Evolutionary conservation across 2,888 invertebrate species (phyloP), one percentile per base, ranked within the genome.

Genomic region (Thereva unica): DNA sequence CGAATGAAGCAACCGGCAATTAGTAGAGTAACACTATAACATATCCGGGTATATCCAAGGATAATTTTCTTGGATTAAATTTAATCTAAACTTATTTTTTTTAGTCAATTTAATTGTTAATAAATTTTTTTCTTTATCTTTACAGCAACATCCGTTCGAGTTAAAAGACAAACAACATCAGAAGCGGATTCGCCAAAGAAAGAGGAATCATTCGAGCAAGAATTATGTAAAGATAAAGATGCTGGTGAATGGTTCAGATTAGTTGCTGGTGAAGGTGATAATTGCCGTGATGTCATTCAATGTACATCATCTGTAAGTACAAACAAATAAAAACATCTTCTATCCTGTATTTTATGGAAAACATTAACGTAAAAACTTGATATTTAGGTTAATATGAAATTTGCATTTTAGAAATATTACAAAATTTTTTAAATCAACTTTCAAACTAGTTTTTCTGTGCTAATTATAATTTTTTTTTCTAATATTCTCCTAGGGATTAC

Each of bases 211-310:
- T 90, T 92, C 82, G 93, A 94, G 82, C 87, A 85, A 78, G 94
- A 93, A 82, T 86, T 95, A 74, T 95, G 95, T 84, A 93, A 93
- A 85, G 93, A 93, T 84, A 94, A 93, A 85, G 94, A 93, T 83
- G 94, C 95, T 61, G 94, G 94, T 71, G 95, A 95, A 83, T 95
- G 94, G 94, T 95, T 95, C 85, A 88, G 95, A 77, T 84, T 95
- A 78, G 91, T 92, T 70, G 89, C 92, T 70, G 93, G 92, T 75
- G 93, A 94, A 75, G 93, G 92, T 75, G 94, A 94, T 83, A 92
- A 91, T 82, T 95, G 95, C 82, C 90, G 95, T 80, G 94, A 95
- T 84, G 95, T 95, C 79, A 95, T 95, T 79, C 95, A 95, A 83
- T 95, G 95, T 83, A 95, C 95, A 73, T 92, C 93, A 78, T 94